phyloP scores from a whole-genome alignment of 1,140 invertebrate genomes.

The Caenorhabditis remanei region DNA sequence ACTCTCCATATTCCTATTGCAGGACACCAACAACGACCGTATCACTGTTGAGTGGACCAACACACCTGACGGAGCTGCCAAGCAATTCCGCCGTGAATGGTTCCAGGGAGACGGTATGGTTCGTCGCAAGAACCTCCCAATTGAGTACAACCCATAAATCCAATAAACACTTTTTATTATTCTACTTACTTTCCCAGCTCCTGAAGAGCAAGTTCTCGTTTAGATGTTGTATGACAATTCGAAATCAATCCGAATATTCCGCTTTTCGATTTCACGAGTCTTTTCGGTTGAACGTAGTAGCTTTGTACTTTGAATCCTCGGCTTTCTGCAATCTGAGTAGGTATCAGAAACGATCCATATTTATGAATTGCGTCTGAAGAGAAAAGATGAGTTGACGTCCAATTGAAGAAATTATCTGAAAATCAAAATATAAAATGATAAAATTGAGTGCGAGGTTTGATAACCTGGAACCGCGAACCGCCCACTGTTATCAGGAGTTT shows the following conservation, averaged over 20 bases:
- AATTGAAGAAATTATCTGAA: constrained; percentile 80
- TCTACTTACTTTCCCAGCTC: constrained; percentile 62
- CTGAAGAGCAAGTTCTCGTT: constrained; percentile 63
- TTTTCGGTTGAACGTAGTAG: constrained; percentile 27
- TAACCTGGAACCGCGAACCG: constrained; percentile 23
- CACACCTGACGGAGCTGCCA: constrained; percentile 61
- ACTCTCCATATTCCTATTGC: neutral
- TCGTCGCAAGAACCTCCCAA: constrained; percentile 66
- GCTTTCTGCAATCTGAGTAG: constrained; percentile 54
- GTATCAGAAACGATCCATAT: constrained; percentile 72
- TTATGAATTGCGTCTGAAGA: constrained; percentile 78
- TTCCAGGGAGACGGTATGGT: constrained; percentile 68
- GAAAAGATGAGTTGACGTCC: constrained; percentile 81
- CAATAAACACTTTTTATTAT: constrained; percentile 19
- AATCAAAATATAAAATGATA: neutral
- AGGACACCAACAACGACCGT: constrained; percentile 30
- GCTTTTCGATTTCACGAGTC: constrained; percentile 45
- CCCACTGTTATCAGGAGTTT: constrained; percentile 59
- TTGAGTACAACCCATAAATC: constrained; percentile 65
- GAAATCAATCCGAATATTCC: constrained; percentile 64
- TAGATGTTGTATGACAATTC: constrained; percentile 62
- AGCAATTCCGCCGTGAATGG: constrained; percentile 65
- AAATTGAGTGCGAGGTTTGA: neutral
- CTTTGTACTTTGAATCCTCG: constrained; percentile 56
- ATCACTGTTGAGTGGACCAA: constrained; percentile 66